These are phyloP conservation scores for Indicator indicator DNA, from an alignment of 2,113 vertebrate species.

Conservation along the genomic window DNA sequence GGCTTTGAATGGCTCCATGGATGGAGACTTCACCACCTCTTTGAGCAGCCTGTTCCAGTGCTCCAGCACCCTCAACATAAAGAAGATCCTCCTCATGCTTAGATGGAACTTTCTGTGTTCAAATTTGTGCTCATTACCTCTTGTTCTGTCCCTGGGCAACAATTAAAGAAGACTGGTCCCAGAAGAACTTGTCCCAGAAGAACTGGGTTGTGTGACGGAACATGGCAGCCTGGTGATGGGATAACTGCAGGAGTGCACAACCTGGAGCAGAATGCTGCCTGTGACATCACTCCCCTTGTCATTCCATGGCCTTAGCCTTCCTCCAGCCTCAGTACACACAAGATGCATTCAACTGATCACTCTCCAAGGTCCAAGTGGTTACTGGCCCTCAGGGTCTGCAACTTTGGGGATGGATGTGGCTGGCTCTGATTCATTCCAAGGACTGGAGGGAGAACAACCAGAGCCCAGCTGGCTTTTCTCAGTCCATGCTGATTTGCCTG, in stretches of 20 bases:
- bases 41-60: too few relatives aligned
- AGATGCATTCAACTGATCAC: rapidly evolving
- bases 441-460: neutral
- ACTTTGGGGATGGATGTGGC: neutral
- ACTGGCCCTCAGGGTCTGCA: neutral
- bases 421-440: neutral
- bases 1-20: too few relatives aligned
- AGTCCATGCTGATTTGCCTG: rapidly evolving
- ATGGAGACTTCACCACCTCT: too few relatives aligned
- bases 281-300: neutral
- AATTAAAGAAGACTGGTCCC: too few relatives aligned
- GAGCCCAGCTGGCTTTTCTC: neutral
- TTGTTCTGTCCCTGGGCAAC: too few relatives aligned
- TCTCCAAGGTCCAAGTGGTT: neutral
- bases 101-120: too few relatives aligned
- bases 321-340: neutral
- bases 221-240: rapidly evolving
- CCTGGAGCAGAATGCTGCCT: neutral
- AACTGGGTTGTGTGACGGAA: neutral
- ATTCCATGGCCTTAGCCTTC: neutral
- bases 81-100: too few relatives aligned
- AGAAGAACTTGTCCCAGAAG: too few relatives aligned
- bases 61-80: too few relatives aligned
- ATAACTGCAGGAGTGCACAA: neutral
- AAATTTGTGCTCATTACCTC: too few relatives aligned